Conservation (phyloP, 2,113 vertebrate species). For the Pogonocichla stellata region DNA sequence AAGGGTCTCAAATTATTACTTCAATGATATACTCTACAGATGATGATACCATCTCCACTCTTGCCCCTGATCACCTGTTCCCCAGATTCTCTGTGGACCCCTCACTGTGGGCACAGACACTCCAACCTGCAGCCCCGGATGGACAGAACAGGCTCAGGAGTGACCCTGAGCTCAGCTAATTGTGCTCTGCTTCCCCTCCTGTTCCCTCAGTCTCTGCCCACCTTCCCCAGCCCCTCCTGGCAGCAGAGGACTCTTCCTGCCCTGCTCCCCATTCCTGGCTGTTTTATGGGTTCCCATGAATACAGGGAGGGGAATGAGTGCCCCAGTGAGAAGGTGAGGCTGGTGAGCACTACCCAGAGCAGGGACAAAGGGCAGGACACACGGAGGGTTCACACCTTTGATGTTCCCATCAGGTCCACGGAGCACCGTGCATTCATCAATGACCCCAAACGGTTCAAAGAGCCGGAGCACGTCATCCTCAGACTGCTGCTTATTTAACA, state of each 20-base stretch:
- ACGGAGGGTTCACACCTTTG: slow-evolving; percentile 84
- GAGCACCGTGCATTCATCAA: slow-evolving; percentile 97
- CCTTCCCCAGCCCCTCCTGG: background rate
- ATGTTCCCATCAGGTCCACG: slow-evolving; percentile 97
- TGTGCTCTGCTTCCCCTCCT: background rate
- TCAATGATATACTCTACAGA: background rate
- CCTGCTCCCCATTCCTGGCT: background rate
- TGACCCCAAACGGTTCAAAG: slow-evolving; percentile 96
- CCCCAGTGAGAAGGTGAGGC: background rate
- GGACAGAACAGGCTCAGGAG: background rate
- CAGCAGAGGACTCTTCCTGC: background rate
- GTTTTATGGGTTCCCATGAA: background rate
- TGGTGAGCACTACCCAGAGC: background rate
- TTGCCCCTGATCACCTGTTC: background rate
- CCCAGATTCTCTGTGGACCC: background rate
- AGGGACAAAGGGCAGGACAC: background rate
- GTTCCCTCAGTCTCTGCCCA: background rate
- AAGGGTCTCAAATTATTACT: background rate
- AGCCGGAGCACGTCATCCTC: slow-evolving; percentile 97
- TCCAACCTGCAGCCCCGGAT: background rate
- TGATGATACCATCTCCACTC: background rate
- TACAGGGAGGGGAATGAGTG: background rate
- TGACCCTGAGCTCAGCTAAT: background rate
- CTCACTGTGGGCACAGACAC: background rate
- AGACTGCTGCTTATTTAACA: slow-evolving; percentile 99